Percentiles rank a stretch among this genome's conserved stretches.
phyloP scores from a whole-genome alignment of 2,797 vertebrate genomes.

The Dryobates pubescens region DNA sequence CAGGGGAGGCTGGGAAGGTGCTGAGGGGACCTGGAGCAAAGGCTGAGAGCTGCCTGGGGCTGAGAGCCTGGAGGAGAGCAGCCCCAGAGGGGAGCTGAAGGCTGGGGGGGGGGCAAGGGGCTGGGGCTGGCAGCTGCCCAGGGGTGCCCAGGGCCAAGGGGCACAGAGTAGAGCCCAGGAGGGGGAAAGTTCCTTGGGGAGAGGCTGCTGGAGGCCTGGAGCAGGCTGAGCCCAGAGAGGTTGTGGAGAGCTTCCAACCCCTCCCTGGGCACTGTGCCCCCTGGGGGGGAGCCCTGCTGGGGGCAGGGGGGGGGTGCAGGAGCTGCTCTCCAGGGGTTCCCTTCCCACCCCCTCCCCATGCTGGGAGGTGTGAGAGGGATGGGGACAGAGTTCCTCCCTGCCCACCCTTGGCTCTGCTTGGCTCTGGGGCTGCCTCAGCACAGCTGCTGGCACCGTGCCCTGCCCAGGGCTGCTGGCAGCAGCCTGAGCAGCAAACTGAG shows the following conservation, averaged over 20 bases:
- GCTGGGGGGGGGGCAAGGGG: no score
- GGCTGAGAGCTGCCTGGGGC: no score
- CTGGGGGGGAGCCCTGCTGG: not conserved
- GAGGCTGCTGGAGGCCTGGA: no score
- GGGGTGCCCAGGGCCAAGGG: not conserved
- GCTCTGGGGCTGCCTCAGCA: rapidly evolving
- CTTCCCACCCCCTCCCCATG: not conserved
- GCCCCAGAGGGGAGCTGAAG: no score
- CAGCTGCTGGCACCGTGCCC: rapidly evolving
- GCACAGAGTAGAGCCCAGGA: not conserved
- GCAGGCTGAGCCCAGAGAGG: no score
- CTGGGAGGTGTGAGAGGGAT: not conserved
- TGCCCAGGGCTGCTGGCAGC: rapidly evolving
- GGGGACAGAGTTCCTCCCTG: not conserved
- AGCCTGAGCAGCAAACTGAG: not conserved
- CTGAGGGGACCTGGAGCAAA: no score
- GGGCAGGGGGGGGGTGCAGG: not conserved
- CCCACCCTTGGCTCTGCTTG: not conserved
- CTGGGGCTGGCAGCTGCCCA: no score
- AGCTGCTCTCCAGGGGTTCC: not conserved
- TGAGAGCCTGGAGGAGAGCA: no score
- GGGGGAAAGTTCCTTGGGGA: no score
- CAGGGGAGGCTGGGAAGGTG: no score
- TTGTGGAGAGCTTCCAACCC: no score
- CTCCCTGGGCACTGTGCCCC: no score